Conservation (phyloP, 2,888 invertebrate genomes). For the Lydus trimaculatus region DNA sequence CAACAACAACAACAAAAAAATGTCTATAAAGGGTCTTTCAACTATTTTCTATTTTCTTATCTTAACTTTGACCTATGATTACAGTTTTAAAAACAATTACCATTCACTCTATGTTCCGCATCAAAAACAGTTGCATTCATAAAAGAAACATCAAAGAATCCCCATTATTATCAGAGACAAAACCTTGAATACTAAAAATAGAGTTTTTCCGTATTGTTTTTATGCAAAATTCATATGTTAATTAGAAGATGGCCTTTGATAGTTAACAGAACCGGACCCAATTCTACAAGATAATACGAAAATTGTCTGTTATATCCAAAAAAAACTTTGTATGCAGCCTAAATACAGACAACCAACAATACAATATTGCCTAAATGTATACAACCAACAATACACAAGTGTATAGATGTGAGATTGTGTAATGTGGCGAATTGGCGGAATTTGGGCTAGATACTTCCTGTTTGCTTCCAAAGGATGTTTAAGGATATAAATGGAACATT, state of each 20-base stretch:
- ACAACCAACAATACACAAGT: no score
- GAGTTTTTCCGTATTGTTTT: background rate
- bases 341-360: no score
- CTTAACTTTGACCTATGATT: slow-evolving; percentile 20
- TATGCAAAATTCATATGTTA: background rate
- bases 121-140: background rate
- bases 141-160: background rate
- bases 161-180: background rate
- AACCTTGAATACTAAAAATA: slow-evolving; percentile 5
- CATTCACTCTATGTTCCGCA: background rate
- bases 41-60: slow-evolving; percentile 13
- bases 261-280: background rate
- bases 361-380: no score
- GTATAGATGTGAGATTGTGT: no score
- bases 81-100: slow-evolving; percentile 14
- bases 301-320: background rate
- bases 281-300: background rate
- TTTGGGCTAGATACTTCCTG: no score
- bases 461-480: no score
- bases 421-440: no score
- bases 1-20: no score
- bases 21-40: no score
- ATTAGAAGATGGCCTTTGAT: background rate
- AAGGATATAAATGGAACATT: no score
- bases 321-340: no score